Evolutionary conservation across 2,888 invertebrate genomes (phyloP).

Genomic region (Metalampra italica): DNA sequence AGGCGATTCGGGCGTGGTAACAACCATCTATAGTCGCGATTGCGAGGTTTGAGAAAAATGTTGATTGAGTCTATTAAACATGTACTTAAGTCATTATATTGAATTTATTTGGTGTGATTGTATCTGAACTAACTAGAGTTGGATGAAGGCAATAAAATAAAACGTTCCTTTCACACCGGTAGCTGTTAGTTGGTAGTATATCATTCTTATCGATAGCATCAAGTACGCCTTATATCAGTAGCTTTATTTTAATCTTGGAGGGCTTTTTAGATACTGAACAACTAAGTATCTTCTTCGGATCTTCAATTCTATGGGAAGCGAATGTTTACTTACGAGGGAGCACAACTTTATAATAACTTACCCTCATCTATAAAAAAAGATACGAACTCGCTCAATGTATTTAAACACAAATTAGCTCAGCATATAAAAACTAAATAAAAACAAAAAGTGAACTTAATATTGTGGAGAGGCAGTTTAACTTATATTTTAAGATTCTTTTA

Average conservation of each 20-base stretch:
- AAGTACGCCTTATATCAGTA: background rate
- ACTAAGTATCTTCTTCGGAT: too few relatives aligned
- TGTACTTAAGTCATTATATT: background rate
- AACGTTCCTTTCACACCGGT: constrained; percentile 6
- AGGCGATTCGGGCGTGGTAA: constrained; percentile 3
- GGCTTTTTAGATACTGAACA: background rate
- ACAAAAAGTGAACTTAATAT: too few relatives aligned
- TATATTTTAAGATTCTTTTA: too few relatives aligned
- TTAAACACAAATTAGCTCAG: too few relatives aligned
- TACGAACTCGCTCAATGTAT: too few relatives aligned
- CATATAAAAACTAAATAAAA: too few relatives aligned
- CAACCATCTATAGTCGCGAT: background rate
- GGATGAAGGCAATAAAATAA: constrained; percentile 3
- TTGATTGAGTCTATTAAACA: constrained; percentile 3
- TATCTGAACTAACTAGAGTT: constrained; percentile 1
- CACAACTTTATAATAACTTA: too few relatives aligned
- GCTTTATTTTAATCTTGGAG: background rate
- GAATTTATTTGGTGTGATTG: constrained; percentile 8
- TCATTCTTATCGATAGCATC: constrained; percentile 10
- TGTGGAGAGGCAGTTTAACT: too few relatives aligned
- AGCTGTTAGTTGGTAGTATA: constrained; percentile 5
- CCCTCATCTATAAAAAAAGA: too few relatives aligned
- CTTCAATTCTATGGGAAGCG: too few relatives aligned
- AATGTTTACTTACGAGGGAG: too few relatives aligned
- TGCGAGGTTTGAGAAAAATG: background rate